Percentiles rank a stretch among this genome's conserved stretches.
phyloP scores from a whole-genome alignment of 2,888 invertebrate species.

The Folsomia candida region DNA sequence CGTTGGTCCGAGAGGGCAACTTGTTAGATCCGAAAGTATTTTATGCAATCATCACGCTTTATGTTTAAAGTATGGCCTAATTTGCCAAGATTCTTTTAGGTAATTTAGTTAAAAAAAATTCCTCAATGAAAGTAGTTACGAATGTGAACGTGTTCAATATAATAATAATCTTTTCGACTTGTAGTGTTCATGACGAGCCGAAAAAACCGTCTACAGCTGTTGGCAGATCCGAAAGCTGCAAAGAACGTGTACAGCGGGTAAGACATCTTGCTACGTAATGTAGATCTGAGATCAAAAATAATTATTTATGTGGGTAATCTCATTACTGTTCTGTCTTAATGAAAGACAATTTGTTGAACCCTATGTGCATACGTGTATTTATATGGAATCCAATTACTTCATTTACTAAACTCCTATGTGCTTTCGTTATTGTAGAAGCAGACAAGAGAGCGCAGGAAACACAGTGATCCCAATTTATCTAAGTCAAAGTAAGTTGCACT shows the following conservation, averaged over 20 bases:
- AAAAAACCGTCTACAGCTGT: slow-evolving; percentile 54
- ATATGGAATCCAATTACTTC: background rate
- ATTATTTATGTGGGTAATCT: background rate
- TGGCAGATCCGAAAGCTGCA: slow-evolving; percentile 71
- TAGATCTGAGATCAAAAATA: too few species aligned
- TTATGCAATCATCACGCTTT: slow-evolving; percentile 47
- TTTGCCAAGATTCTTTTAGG: slow-evolving; percentile 38
- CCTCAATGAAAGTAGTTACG: background rate
- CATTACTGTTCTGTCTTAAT: background rate
- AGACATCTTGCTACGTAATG: too few species aligned
- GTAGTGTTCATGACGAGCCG: slow-evolving; percentile 52
- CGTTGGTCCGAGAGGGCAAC: slow-evolving; percentile 45
- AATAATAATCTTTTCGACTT: background rate
- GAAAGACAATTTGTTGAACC: background rate
- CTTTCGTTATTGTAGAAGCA: slow-evolving; percentile 61
- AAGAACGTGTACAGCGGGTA: slow-evolving; percentile 62
- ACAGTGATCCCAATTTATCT: slow-evolving; percentile 73
- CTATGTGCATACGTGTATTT: background rate
- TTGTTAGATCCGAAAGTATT: slow-evolving; percentile 33
- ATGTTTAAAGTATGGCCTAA: slow-evolving; percentile 47
- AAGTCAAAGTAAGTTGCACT: slow-evolving; percentile 53
- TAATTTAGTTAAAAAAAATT: background rate
- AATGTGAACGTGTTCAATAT: background rate
- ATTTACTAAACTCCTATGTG: background rate
- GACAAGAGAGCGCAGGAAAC: slow-evolving; percentile 68